Evolutionary conservation across 2,888 invertebrate species (phyloP), one percentile per base, ranked within the genome.

Genomic region (Troilus luridus): DNA sequence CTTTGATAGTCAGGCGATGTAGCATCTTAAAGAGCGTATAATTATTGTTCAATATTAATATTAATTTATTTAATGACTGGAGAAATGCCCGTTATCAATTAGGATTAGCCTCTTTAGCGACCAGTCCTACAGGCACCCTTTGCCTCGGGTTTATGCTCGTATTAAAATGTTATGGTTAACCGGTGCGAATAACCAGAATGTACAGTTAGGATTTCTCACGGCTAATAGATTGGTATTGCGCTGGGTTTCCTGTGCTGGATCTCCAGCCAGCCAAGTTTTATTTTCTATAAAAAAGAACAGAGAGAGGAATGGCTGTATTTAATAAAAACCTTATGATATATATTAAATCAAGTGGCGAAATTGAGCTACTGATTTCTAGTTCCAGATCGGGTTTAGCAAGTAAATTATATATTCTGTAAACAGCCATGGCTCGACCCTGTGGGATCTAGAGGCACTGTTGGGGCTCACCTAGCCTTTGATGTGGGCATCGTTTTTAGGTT

Each of bases 11-110:
- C 27, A 41, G 14, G 41, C 17, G 72, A 77, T 77, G 27, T 77
- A 77, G 17, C 19, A 77, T 77, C 85, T 56, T 54, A 54, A 85
- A 85, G n/a, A 56, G 56, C 56, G 56, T 58, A 56, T 85, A 85
- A 85, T 85, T 54, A 85, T 85, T 85, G 54, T n/a, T 54, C n/a
- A 85, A 58, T 85, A 85, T 85, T 56, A 85, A 58, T 85, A 85
- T 85, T 85, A 85, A 85, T 85, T 54, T 56, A 85, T 85, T 85
- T 58, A 85, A 85, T 85, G 85, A 8, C 14, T 77, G 72, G 85
- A 56, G 85, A 54, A 56, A 85, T 85, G 56, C 56, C 56, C 56
- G 72, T 77, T 77, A 77, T 77, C 72, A 77, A 77, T 77, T 77
- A 77, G 72, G 27, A 41, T 77, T 77, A 77, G 72, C 72, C 72